phyloP scores from a whole-genome alignment of 2,888 invertebrate species.

The Blastobasis adustella region DNA sequence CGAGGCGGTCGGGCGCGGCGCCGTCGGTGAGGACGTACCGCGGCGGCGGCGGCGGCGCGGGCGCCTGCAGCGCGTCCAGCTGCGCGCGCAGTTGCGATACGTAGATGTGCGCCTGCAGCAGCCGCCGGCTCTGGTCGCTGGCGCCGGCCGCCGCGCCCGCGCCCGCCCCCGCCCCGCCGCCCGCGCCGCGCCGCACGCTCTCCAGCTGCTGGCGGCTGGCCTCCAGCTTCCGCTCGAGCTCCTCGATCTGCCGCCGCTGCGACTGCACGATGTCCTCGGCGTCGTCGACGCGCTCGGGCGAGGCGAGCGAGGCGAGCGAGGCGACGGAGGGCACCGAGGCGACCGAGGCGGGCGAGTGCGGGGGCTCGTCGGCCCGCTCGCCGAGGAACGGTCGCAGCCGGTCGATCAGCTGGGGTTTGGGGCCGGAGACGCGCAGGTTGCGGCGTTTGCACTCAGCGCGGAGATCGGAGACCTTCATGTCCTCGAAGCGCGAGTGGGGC shows the following conservation, averaged over 20 bases:
- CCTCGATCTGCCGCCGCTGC: conserved; percentile 89
- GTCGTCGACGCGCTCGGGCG: conserved; percentile 52
- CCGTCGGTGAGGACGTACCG: conserved; percentile 39
- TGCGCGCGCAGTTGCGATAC: conserved; percentile 75
- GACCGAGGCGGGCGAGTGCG: conserved; percentile 49
- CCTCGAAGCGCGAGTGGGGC: conserved; percentile 83
- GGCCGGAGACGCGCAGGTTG: conserved; percentile 95
- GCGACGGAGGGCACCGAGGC: conserved; percentile 43
- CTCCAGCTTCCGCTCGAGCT: conserved; percentile 87
- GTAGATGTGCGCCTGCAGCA: conserved; percentile 78
- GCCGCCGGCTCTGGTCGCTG: conserved; percentile 58
- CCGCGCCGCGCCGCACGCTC: conserved; percentile 77
- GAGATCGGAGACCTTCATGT: conserved; percentile 95
- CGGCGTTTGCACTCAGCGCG: conserved; percentile 95
- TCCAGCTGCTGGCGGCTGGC: conserved; percentile 86
- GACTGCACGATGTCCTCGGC: conserved; percentile 86
- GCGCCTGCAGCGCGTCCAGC: conserved; percentile 76
- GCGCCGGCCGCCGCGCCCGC: conserved; percentile 70
- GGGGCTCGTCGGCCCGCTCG: conserved; percentile 64
- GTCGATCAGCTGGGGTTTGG: conserved; percentile 96
- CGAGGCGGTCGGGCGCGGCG: conserved; percentile 41
- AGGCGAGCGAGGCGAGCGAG: conserved; percentile 41
- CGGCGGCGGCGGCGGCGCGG: conserved; percentile 52
- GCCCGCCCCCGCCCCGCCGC: conserved; percentile 78
- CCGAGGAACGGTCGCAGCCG: conserved; percentile 84